Evolutionary conservation across 2,113 vertebrate genomes (phyloP).

Genomic region (Lethenteron reissneri): DNA sequence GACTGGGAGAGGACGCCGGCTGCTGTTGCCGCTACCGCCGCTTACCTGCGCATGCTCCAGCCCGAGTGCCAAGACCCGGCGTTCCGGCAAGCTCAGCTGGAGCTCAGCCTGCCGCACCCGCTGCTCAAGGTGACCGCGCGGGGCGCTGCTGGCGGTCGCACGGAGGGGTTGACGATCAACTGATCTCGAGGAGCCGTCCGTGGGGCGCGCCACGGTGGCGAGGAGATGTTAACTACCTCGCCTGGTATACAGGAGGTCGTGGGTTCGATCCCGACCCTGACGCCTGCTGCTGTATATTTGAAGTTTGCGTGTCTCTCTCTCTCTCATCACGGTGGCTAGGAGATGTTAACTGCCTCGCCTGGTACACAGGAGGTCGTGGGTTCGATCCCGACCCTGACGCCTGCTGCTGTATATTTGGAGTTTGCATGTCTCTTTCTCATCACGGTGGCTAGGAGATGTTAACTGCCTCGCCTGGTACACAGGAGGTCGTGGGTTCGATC

Average conservation of each 20-base stretch:
- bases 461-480: too few relatives aligned
- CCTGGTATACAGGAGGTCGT: not conserved
- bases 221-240: not conserved
- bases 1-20: too few relatives aligned
- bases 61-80: slow-evolving; percentile 29
- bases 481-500: too few relatives aligned
- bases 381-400: too few relatives aligned
- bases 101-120: slow-evolving; percentile 54
- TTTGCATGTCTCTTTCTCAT: too few relatives aligned
- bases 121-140: slow-evolving; percentile 50
- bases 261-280: not conserved
- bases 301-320: not conserved
- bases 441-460: too few relatives aligned
- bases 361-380: too few relatives aligned
- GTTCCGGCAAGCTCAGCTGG: slow-evolving; percentile 55
- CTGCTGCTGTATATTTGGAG: too few relatives aligned
- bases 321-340: not conserved
- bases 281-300: not conserved
- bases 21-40: too few relatives aligned
- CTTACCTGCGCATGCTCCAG: too few relatives aligned
- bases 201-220: not conserved
- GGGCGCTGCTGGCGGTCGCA: not conserved
- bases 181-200: not conserved
- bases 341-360: too few relatives aligned
- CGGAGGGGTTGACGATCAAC: too few relatives aligned